Evolutionary conservation across 2,113 vertebrate species (phyloP).

Genomic region (Maccullochella peelii): DNA sequence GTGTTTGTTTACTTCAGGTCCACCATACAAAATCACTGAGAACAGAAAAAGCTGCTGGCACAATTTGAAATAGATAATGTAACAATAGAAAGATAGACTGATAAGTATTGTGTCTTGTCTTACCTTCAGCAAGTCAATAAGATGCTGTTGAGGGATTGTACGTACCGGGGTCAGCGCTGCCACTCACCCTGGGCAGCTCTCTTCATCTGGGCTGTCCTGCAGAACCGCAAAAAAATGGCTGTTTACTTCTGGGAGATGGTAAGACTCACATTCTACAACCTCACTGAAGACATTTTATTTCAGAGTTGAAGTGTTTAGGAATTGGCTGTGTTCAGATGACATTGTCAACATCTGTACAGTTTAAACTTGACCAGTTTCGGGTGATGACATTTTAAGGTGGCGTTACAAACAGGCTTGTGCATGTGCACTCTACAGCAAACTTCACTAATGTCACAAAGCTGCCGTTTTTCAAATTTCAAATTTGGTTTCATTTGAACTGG

Average conservation of each 20-base stretch:
- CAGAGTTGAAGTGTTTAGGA: background rate
- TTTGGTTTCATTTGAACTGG: background rate
- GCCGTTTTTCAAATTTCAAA: background rate
- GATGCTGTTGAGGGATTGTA: slow-evolving; percentile 51
- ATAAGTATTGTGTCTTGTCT: background rate
- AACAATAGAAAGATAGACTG: background rate
- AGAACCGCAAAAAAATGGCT: slow-evolving; percentile 89
- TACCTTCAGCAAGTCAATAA: slow-evolving; percentile 62
- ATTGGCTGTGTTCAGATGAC: background rate
- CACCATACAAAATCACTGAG: background rate
- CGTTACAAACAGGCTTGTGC: background rate
- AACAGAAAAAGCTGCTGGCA: background rate
- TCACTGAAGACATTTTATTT: background rate
- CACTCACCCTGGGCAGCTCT: slow-evolving; percentile 86
- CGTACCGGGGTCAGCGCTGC: slow-evolving; percentile 46
- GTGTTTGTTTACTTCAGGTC: background rate
- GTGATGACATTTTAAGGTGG: background rate
- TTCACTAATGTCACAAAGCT: background rate
- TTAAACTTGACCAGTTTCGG: background rate
- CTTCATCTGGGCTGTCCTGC: slow-evolving; percentile 89
- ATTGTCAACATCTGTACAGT: no score
- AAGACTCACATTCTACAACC: slow-evolving; percentile 36
- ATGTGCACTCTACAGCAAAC: background rate
- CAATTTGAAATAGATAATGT: background rate
- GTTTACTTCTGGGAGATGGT: slow-evolving; percentile 93